Conservation (phyloP, 1,140 invertebrate species). For the Diplogasteroides magnus region DNA sequence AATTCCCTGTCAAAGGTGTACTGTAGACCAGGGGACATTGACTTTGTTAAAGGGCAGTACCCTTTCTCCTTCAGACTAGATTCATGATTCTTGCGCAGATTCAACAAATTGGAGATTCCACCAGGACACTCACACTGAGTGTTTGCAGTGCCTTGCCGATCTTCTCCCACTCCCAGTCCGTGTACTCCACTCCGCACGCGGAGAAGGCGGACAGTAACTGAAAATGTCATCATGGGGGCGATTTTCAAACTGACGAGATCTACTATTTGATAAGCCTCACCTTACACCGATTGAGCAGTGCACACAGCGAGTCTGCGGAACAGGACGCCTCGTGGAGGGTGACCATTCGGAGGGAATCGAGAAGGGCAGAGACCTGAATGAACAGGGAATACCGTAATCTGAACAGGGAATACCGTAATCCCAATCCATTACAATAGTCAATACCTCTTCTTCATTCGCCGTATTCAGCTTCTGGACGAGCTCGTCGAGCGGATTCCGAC, state of each 20-base stretch:
- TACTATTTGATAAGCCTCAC: no score
- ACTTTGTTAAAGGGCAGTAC: no score
- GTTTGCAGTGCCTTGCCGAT: neutral
- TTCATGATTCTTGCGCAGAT: no score
- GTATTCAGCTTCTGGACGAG: conserved; percentile 1
- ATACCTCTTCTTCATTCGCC: conserved; percentile 5
- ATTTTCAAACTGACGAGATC: neutral
- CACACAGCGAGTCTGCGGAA: neutral
- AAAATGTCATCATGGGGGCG: neutral
- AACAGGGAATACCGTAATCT: neutral
- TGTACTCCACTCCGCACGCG: neutral
- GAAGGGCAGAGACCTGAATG: neutral
- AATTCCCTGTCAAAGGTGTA: no score
- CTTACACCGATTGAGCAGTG: neutral
- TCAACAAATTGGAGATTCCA: no score
- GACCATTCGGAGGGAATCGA: conserved; percentile 4
- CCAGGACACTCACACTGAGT: neutral
- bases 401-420: neutral
- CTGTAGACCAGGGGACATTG: no score
- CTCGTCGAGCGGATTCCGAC: conserved; percentile 12
- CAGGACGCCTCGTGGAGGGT: conserved; percentile 11
- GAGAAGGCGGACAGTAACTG: neutral
- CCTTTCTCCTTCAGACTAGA: no score
- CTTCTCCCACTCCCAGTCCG: neutral
- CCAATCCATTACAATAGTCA: no score